Conservation (phyloP, 2,888 invertebrate species). For the Drosophila falleni region DNA sequence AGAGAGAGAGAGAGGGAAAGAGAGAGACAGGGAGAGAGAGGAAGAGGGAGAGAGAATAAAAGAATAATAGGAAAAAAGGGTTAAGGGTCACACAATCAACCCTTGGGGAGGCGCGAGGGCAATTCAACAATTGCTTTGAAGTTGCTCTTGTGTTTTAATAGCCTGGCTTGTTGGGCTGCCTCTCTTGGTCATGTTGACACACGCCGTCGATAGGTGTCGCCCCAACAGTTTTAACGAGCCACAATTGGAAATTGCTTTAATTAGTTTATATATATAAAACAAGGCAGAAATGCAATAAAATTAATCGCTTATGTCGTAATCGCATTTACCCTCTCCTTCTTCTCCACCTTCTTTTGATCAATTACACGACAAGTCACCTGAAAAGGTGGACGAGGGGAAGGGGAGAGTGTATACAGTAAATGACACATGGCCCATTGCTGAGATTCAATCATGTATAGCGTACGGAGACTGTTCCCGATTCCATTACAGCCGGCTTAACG, state of each 20-base stretch:
- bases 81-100: slow-evolving; percentile 68
- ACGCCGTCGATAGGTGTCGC: slow-evolving; percentile 23
- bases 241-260: slow-evolving; percentile 62
- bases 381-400: not conserved
- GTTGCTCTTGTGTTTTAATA: slow-evolving; percentile 43
- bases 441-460: slow-evolving; percentile 73
- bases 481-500: slow-evolving; percentile 69
- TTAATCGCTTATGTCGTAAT: slow-evolving; percentile 75
- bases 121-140: slow-evolving; percentile 59
- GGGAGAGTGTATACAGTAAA: slow-evolving; percentile 3
- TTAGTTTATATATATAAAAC: slow-evolving; percentile 63
- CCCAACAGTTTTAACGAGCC: slow-evolving; percentile 14
- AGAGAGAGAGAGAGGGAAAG: not conserved
- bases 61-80: not conserved
- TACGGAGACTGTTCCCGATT: slow-evolving; percentile 32
- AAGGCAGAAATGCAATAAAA: slow-evolving; percentile 59
- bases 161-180: not conserved
- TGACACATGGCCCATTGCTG: slow-evolving; percentile 25
- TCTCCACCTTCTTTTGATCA: slow-evolving; percentile 25
- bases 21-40: not conserved
- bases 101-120: slow-evolving; percentile 48
- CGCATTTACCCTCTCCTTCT: slow-evolving; percentile 48
- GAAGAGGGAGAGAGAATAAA: not conserved
- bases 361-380: slow-evolving; percentile 27
- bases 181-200: slow-evolving; percentile 9